phyloP scores from a whole-genome alignment of 92 coral and sea anemone genomes.

The Hydrozoanthus gracilis region DNA sequence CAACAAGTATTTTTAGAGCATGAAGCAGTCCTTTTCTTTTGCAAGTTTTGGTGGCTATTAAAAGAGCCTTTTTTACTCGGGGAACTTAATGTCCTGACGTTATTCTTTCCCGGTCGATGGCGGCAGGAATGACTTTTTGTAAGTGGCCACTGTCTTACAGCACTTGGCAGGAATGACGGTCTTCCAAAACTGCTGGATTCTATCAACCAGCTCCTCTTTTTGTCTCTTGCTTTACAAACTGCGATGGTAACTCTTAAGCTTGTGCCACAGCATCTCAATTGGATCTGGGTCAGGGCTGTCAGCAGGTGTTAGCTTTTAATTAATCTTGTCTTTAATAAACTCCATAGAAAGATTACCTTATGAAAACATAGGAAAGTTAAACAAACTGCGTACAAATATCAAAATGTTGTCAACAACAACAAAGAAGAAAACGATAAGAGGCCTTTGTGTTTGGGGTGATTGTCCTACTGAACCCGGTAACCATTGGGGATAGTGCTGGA shows the following conservation, averaged over 20 bases:
- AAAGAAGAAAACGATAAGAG: background rate
- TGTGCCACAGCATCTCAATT: slow-evolving; percentile 41
- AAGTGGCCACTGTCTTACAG: slow-evolving; percentile 30
- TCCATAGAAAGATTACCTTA: slow-evolving; percentile 43
- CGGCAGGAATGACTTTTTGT: slow-evolving; percentile 6
- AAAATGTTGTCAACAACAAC: too few species aligned
- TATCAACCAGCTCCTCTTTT: slow-evolving; percentile 38
- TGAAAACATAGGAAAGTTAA: background rate
- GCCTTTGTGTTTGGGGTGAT: slow-evolving; percentile 32
- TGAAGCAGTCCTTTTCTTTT: too few species aligned
- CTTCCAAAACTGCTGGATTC: slow-evolving; percentile 40
- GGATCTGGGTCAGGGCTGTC: slow-evolving; percentile 45
- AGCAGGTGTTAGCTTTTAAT: slow-evolving; percentile 53
- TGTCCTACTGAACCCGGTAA: slow-evolving; percentile 30
- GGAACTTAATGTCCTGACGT: too few species aligned
- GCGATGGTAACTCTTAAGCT: slow-evolving; percentile 45
- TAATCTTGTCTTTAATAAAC: slow-evolving; percentile 26
- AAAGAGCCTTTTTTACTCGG: too few species aligned
- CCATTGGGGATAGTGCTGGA: slow-evolving; percentile 8
- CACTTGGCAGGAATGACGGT: slow-evolving; percentile 32
- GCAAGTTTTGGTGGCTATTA: too few species aligned
- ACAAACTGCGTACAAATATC: too few species aligned
- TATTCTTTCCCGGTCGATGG: too few species aligned
- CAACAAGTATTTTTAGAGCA: too few species aligned
- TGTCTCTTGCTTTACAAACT: slow-evolving; percentile 39